Conservation (phyloP, 2,113 vertebrate species). For the Eurystomus gularis region DNA sequence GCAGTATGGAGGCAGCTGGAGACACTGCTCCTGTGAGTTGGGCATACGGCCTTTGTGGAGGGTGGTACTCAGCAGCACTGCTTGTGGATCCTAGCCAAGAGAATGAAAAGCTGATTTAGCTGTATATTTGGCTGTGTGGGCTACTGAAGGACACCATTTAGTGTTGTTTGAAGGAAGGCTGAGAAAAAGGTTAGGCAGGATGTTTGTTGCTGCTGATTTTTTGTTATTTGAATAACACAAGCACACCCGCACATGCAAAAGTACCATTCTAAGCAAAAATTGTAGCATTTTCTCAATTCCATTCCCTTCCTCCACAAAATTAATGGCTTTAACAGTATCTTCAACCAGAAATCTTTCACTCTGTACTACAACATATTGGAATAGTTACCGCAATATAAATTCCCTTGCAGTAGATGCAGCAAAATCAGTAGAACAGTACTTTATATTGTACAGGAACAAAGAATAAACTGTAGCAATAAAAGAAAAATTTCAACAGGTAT, state of each 20-base stretch:
- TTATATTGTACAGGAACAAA: background rate
- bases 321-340: conserved; percentile 18
- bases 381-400: background rate
- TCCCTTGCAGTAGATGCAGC: background rate
- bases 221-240: conserved; percentile 7
- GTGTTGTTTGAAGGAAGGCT: conserved; percentile 4
- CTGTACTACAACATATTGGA: background rate
- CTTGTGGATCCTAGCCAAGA: background rate
- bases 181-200: background rate
- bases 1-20: background rate
- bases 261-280: conserved; percentile 30
- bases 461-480: background rate
- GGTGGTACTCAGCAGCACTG: background rate
- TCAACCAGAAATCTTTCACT: conserved; percentile 39
- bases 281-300: background rate
- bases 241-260: background rate
- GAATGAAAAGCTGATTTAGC: conserved; percentile 37
- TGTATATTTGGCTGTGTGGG: background rate
- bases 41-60: background rate
- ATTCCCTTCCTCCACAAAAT: background rate
- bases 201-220: background rate
- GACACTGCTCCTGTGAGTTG: background rate
- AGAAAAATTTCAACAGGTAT: background rate
- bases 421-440: conserved; percentile 3
- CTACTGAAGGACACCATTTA: conserved; percentile 4